These are phyloP conservation scores for Polymixis flavicincta DNA, from an alignment of 2,888 invertebrate genomes.

Conservation along the genomic window DNA sequence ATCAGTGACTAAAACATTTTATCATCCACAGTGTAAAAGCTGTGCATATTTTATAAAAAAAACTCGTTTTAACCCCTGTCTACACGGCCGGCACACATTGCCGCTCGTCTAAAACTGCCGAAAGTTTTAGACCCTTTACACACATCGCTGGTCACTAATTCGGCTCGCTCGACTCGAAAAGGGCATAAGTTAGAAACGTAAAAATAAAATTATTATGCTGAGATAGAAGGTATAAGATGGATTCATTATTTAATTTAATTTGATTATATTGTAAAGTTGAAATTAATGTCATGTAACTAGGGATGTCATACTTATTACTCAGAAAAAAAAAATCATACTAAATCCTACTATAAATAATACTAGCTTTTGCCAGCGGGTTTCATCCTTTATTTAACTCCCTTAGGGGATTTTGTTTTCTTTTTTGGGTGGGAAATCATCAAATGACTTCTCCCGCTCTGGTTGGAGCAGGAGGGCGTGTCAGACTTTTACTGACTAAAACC, in stretches of 20 bases:
- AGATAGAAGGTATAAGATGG: neutral
- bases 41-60: constrained; percentile 75
- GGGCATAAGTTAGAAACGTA: constrained; percentile 73
- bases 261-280: too few relatives aligned
- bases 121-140: constrained; percentile 87
- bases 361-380: too few relatives aligned
- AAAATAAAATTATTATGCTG: constrained; percentile 45
- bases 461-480: too few relatives aligned
- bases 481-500: too few relatives aligned
- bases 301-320: neutral
- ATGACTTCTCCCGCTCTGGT: too few relatives aligned
- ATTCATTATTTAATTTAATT: neutral
- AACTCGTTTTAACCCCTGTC: constrained; percentile 79
- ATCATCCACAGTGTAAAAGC: constrained; percentile 52
- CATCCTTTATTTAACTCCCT: too few relatives aligned
- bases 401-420: too few relatives aligned
- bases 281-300: neutral
- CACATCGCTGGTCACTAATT: constrained; percentile 87
- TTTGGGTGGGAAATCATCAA: too few relatives aligned
- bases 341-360: too few relatives aligned
- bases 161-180: constrained; percentile 76
- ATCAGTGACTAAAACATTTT: constrained; percentile 38
- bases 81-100: constrained; percentile 67
- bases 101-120: constrained; percentile 79
- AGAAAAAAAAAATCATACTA: neutral